These are phyloP conservation scores for Aspidoscelis tigris DNA, from an alignment of 2,113 vertebrate species.

Conservation along the genomic window DNA sequence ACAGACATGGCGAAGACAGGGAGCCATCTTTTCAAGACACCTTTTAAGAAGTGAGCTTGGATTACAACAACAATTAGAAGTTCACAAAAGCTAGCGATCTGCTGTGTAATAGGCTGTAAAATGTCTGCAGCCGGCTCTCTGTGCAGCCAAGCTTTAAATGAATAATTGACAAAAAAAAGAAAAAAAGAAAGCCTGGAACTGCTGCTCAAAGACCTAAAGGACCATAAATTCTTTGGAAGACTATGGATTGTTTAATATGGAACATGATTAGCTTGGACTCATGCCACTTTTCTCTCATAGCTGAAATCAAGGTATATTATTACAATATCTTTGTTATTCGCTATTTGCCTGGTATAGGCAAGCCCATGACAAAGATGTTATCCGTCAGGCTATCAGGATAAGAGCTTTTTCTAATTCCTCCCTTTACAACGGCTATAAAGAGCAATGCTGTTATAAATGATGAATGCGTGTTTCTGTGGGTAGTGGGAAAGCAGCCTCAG, in stretches of 20 bases:
- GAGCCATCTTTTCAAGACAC: neutral
- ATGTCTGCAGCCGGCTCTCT: conserved; percentile 4
- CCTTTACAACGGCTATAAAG: neutral
- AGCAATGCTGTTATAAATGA: neutral
- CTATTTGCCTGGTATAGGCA: neutral
- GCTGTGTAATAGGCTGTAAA: conserved; percentile 15
- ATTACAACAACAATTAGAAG: conserved; percentile 17
- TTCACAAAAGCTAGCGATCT: conserved; percentile 15
- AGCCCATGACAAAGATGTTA: conserved; percentile 9
- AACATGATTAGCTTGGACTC: neutral
- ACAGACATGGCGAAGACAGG: neutral
- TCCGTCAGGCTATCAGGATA: neutral
- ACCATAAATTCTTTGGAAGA: conserved; percentile 17
- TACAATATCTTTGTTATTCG: conserved; percentile 11
- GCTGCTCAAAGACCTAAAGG: conserved; percentile 13
- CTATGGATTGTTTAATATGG: conserved; percentile 20
- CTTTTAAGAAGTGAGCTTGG: conserved; percentile 17
- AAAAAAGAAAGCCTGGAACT: neutral
- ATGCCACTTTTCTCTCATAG: conserved; percentile 20
- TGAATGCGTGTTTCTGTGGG: too few relatives aligned
- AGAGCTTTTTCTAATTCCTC: neutral
- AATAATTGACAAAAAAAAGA: conserved; percentile 32
- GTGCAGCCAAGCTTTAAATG: conserved; percentile 31
- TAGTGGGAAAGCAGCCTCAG: neutral
- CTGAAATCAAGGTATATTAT: conserved; percentile 8